Conservation (phyloP, 2,888 invertebrate genomes). For the Copidosoma aretas region DNA sequence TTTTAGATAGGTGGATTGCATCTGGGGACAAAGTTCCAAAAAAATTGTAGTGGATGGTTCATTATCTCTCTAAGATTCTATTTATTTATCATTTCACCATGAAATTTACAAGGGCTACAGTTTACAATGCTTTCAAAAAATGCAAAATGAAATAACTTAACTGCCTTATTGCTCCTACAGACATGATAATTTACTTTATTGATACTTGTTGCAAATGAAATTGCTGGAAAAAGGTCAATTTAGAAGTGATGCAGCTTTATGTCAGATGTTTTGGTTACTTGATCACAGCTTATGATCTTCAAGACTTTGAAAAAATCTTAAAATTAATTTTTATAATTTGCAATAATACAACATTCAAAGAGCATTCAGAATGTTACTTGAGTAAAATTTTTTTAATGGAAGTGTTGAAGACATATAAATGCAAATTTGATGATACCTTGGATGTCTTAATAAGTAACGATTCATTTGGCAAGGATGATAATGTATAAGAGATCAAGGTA, state of each 20-base stretch:
- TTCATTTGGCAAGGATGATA: too few species aligned
- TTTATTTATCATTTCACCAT: slow-evolving; percentile 12
- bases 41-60: slow-evolving; percentile 4
- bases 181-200: slow-evolving; percentile 8
- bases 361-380: too few species aligned
- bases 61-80: slow-evolving; percentile 3
- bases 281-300: background rate
- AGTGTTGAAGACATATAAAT: too few species aligned
- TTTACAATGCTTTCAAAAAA: background rate
- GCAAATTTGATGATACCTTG: too few species aligned
- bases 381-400: too few species aligned
- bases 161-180: slow-evolving; percentile 6
- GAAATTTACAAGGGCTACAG: background rate
- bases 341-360: too few species aligned
- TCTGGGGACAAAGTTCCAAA: slow-evolving; percentile 10
- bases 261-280: background rate
- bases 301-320: background rate
- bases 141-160: background rate
- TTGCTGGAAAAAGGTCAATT: background rate
- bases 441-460: too few species aligned
- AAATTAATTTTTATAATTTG: background rate
- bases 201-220: slow-evolving; percentile 5
- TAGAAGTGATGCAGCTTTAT: background rate
- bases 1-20: slow-evolving; percentile 11
- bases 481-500: background rate